A percentile compares a stretch with the other conserved stretches of the same genome.
Evolutionary conservation across 1,140 invertebrate species (phyloP).

Genomic region (Drosophila parabipectinata): DNA sequence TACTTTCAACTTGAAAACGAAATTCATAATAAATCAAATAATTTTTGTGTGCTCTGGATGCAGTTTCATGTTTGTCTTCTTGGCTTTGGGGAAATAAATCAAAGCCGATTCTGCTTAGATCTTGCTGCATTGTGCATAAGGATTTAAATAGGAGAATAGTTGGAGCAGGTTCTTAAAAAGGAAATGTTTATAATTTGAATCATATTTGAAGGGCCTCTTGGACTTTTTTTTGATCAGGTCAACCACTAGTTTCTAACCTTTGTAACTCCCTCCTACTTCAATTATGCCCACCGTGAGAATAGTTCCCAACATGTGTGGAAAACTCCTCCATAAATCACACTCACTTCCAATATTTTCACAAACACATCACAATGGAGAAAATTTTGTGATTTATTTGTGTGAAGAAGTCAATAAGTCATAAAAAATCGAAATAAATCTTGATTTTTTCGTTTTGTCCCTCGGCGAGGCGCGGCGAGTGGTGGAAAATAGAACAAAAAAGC

Average conservation of each 20-base stretch:
- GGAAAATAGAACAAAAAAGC: slow-evolving; percentile 17
- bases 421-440: slow-evolving; percentile 73
- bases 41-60: slow-evolving; percentile 42
- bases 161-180: slow-evolving; percentile 23
- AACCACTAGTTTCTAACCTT: slow-evolving; percentile 3
- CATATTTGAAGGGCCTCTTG: neutral
- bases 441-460: slow-evolving; percentile 18
- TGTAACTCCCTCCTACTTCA: slow-evolving; percentile 14
- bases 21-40: slow-evolving; percentile 58
- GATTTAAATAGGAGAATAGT: slow-evolving; percentile 47
- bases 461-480: slow-evolving; percentile 18
- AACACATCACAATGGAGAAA: slow-evolving; percentile 75
- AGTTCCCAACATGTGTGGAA: slow-evolving; percentile 35
- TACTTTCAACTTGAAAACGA: slow-evolving; percentile 76
- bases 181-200: slow-evolving; percentile 5
- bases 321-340: slow-evolving; percentile 64
- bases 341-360: slow-evolving; percentile 76
- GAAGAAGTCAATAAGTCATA: slow-evolving; percentile 80
- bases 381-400: slow-evolving; percentile 75
- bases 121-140: slow-evolving; percentile 55
- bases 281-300: slow-evolving; percentile 46
- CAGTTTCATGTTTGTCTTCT: slow-evolving; percentile 41
- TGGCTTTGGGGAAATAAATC: slow-evolving; percentile 59
- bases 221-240: slow-evolving; percentile 1
- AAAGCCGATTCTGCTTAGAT: slow-evolving; percentile 58